phyloP scores from a whole-genome alignment of 2,113 vertebrate genomes.

The human region GRCh38 chr3:160708001-160708500 shows the following conservation, averaged over 20 bases:
- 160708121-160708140: neutral
- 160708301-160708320: neutral
- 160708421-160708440: neutral
- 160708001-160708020: too few species aligned
- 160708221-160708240: neutral
- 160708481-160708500: neutral
- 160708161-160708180: neutral
- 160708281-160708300: neutral
- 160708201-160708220: neutral
- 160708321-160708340: neutral
- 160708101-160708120: constrained; percentile 24
- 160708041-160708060: neutral
- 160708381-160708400: neutral
- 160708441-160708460: neutral
- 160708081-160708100: neutral
- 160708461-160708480: neutral
- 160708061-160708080: neutral
- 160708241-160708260: neutral
- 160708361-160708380: neutral
- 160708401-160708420: constrained; percentile 20
- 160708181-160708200: neutral
- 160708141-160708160: neutral
- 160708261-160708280: neutral
- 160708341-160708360: neutral
- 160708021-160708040: too few species aligned